phyloP scores from a whole-genome alignment of 2,797 vertebrate species.

The Gephyroberyx darwinii region DNA sequence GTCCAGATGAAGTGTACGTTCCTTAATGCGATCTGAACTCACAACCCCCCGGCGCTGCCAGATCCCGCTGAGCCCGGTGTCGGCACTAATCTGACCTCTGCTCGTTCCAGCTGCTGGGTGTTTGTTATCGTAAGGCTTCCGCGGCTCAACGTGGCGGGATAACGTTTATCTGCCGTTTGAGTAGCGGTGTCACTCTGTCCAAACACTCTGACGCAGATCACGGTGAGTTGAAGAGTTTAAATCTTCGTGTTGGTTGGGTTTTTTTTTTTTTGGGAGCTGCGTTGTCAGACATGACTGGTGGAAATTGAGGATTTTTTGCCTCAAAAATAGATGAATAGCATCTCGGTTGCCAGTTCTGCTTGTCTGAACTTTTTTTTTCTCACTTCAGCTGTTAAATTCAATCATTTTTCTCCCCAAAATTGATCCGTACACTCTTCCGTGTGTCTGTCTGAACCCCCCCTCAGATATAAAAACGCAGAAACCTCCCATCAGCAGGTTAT shows the following conservation, averaged over 20 bases:
- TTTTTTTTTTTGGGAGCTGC: background rate
- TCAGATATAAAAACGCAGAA: no score
- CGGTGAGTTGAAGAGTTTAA: slow-evolving; percentile 27
- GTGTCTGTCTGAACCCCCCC: no score
- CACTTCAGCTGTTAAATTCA: no score
- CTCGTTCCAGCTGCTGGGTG: slow-evolving; percentile 30
- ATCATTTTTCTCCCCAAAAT: no score
- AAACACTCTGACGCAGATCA: slow-evolving; percentile 38
- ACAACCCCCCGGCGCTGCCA: background rate
- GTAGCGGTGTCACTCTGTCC: slow-evolving; percentile 14
- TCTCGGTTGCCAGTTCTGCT: background rate
- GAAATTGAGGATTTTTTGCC: background rate
- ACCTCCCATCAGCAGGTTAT: background rate
- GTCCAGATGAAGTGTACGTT: background rate
- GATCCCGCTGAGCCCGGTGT: slow-evolving; percentile 10
- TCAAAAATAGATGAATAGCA: background rate
- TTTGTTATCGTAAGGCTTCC: slow-evolving; percentile 34
- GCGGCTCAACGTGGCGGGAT: slow-evolving; percentile 12
- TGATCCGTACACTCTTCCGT: no score
- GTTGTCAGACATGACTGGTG: background rate
- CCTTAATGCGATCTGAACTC: slow-evolving; percentile 17
- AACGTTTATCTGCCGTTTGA: slow-evolving; percentile 35
- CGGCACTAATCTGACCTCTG: background rate
- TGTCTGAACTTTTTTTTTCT: background rate
- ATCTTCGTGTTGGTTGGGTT: slow-evolving; percentile 26